Conservation (phyloP, 2,888 invertebrate species). For the Campoletis raptor region DNA sequence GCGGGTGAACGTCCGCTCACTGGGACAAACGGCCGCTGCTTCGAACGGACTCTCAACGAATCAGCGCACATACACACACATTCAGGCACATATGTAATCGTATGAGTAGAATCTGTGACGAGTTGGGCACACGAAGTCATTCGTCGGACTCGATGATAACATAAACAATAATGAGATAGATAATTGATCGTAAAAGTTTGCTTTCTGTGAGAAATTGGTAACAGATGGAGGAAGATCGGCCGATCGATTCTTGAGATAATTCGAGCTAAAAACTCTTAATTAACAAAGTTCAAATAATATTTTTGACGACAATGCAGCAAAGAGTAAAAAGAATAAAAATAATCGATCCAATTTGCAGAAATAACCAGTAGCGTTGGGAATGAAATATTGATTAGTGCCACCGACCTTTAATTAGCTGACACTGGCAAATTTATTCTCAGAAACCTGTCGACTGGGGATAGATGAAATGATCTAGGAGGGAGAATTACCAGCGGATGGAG, state of each 20-base stretch:
- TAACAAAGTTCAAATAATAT: not conserved
- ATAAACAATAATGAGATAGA: conserved; percentile 58
- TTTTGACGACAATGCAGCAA: not conserved
- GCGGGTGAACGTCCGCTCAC: conserved; percentile 84
- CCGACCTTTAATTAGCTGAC: not conserved
- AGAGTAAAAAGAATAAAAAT: not conserved
- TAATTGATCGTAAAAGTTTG: conserved; percentile 3
- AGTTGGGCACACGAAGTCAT: conserved; percentile 67
- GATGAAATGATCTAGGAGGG: conserved; percentile 48
- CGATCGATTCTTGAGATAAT: not conserved
- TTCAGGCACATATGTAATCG: not conserved
- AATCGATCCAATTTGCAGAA: not conserved
- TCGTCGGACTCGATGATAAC: conserved; percentile 43
- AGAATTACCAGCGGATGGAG: conserved; percentile 53
- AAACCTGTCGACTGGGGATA: not conserved
- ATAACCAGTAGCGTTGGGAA: not conserved
- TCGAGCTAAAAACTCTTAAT: not conserved
- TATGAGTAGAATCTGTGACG: conserved; percentile 62
- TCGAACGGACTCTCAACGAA: conserved; percentile 67
- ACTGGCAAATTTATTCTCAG: not conserved
- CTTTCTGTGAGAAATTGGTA: not conserved
- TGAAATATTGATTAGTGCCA: not conserved
- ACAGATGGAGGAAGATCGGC: not conserved
- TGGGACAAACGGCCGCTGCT: conserved; percentile 81
- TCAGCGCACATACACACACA: not conserved